Percentiles rank a stretch among this genome's conserved stretches.
Conservation (phyloP, 2,888 invertebrate genomes). For the Diabrotica balteata region DNA sequence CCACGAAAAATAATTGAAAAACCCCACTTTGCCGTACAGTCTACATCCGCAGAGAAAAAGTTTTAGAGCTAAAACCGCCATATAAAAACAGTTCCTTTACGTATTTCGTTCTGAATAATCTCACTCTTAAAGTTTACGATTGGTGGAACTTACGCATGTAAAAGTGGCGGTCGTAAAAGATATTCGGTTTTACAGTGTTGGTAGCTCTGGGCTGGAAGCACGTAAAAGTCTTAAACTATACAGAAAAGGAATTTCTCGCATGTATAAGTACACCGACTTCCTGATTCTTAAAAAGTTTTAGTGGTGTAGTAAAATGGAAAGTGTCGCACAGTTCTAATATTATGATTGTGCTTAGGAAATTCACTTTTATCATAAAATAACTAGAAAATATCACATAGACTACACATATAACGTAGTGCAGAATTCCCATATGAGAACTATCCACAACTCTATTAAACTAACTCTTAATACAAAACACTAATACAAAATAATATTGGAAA, state of each 20-base stretch:
- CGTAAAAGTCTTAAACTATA: constrained; percentile 28
- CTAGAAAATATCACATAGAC: too few species aligned
- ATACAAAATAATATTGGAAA: too few species aligned
- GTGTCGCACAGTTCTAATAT: background rate
- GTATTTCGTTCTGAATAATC: constrained; percentile 31
- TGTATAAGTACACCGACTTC: constrained; percentile 21
- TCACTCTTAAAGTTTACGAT: constrained; percentile 31
- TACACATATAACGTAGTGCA: too few species aligned
- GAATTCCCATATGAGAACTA: too few species aligned
- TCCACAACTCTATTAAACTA: too few species aligned
- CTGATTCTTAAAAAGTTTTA: constrained; percentile 26
- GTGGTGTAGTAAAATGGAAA: constrained; percentile 18
- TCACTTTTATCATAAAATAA: too few species aligned
- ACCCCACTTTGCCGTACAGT: too few species aligned
- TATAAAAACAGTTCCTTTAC: constrained; percentile 26
- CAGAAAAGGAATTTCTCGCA: constrained; percentile 14
- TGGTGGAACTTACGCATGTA: constrained; percentile 31
- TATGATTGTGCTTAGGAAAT: too few species aligned
- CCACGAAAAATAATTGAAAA: too few species aligned
- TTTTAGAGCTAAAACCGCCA: constrained; percentile 7
- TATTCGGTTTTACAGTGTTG: constrained; percentile 26
- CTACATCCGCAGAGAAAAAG: background rate
- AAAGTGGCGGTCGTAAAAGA: constrained; percentile 30
- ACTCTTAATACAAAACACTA: too few species aligned
- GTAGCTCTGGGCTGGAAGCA: constrained; percentile 25